These are phyloP conservation scores for Uropetala carovei DNA, from an alignment of 2,888 invertebrate species.

Conservation along the genomic window DNA sequence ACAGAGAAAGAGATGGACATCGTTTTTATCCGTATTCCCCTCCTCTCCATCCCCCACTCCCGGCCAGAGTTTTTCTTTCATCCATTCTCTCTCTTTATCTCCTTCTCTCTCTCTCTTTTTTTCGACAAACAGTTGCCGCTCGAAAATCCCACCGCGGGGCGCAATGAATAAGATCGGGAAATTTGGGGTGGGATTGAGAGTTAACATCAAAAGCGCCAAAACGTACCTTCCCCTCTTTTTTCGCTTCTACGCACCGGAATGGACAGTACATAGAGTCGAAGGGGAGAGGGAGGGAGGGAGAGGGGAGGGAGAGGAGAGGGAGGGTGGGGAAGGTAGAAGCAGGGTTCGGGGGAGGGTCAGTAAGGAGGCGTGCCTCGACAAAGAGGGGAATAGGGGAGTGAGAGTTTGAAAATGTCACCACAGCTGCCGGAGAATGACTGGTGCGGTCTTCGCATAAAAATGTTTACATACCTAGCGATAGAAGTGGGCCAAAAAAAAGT, in stretches of 20 bases:
- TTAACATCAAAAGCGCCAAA: background rate
- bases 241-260: background rate
- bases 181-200: background rate
- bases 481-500: background rate
- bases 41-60: background rate
- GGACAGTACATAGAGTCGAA: background rate
- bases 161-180: background rate
- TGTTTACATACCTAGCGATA: conserved; percentile 23
- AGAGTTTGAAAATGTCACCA: conserved; percentile 55
- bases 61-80: background rate
- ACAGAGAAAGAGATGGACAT: background rate
- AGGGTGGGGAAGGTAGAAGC: too few species aligned
- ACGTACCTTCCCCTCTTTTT: background rate
- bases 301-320: too few species aligned
- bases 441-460: conserved; percentile 37
- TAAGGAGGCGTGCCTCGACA: background rate
- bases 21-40: background rate
- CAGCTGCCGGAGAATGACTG: conserved; percentile 31
- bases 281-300: too few species aligned
- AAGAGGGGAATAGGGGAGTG: background rate
- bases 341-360: background rate
- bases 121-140: background rate
- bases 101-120: background rate
- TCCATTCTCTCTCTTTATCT: too few species aligned
- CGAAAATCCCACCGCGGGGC: background rate